A percentile compares a stretch with the other conserved stretches of the same genome.
Conservation (phyloP, 1,140 invertebrate genomes). For the Dreissena polymorpha region DNA sequence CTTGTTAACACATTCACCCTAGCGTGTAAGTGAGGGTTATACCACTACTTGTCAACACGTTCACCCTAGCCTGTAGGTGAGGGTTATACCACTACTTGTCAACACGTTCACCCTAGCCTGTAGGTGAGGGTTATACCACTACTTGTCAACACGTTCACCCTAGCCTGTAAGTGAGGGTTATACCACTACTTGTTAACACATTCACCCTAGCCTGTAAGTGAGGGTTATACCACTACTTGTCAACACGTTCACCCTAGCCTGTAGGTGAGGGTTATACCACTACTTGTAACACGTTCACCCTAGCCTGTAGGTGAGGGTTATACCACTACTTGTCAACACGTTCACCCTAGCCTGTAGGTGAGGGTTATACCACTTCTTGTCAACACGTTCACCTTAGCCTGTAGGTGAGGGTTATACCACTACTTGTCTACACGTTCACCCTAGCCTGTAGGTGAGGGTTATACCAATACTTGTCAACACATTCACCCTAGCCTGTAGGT, state of each 20-base stretch:
- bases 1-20: constrained; percentile 81
- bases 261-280: constrained; percentile 76
- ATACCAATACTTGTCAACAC: constrained; percentile 78
- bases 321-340: constrained; percentile 78
- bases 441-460: constrained; percentile 79
- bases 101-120: constrained; percentile 81
- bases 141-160: constrained; percentile 81
- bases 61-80: constrained; percentile 80
- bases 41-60: constrained; percentile 79
- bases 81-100: constrained; percentile 53
- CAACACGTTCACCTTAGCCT: constrained; percentile 80
- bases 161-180: constrained; percentile 79
- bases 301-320: constrained; percentile 79
- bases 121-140: constrained; percentile 75
- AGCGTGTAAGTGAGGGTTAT: constrained; percentile 78
- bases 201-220: constrained; percentile 81
- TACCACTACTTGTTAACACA: constrained; percentile 78
- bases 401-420: constrained; percentile 76
- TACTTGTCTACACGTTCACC: constrained; percentile 81
- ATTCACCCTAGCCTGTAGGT: constrained; percentile 81
- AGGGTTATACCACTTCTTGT: constrained; percentile 52
- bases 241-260: constrained; percentile 80
- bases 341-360: constrained; percentile 81
- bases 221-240: constrained; percentile 52
- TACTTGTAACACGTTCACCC: constrained; percentile 81